Conservation (phyloP, 2,113 vertebrate species). For the Calyptommatus sinebrachiatus region DNA sequence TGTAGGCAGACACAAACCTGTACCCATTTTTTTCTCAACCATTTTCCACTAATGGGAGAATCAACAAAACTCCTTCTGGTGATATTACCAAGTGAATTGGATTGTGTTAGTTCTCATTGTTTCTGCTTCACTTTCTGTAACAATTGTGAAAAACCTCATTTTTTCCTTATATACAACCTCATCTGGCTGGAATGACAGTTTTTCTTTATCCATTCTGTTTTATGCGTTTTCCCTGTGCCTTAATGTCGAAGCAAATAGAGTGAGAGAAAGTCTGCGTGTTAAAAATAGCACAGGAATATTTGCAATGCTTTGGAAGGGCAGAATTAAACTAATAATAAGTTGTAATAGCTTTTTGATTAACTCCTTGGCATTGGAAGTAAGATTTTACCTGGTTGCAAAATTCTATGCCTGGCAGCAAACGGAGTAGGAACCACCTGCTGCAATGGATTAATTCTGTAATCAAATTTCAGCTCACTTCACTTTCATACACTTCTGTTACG, state of each 20-base stretch:
- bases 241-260: slow-evolving; percentile 30
- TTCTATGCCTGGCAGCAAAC: slow-evolving; percentile 45
- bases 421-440: slow-evolving; percentile 57
- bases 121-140: neutral
- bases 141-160: too few relatives aligned
- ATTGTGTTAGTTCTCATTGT: neutral
- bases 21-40: neutral
- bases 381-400: slow-evolving; percentile 52
- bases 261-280: neutral
- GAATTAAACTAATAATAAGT: slow-evolving; percentile 56
- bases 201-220: slow-evolving; percentile 32
- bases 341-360: slow-evolving; percentile 66
- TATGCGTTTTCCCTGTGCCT: slow-evolving; percentile 20
- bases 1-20: neutral
- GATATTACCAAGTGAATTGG: neutral
- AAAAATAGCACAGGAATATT: slow-evolving; percentile 48
- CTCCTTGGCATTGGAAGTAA: slow-evolving; percentile 52
- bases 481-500: slow-evolving; percentile 41
- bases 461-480: slow-evolving; percentile 53
- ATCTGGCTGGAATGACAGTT: slow-evolving; percentile 38
- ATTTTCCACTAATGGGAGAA: neutral
- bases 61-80: neutral
- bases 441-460: slow-evolving; percentile 53
- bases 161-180: neutral
- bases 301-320: slow-evolving; percentile 49